A percentile compares a stretch with the other conserved stretches of the same genome.
Evolutionary conservation across 2,797 vertebrate genomes (phyloP).

Genomic region (Eulemur rubriventer): DNA sequence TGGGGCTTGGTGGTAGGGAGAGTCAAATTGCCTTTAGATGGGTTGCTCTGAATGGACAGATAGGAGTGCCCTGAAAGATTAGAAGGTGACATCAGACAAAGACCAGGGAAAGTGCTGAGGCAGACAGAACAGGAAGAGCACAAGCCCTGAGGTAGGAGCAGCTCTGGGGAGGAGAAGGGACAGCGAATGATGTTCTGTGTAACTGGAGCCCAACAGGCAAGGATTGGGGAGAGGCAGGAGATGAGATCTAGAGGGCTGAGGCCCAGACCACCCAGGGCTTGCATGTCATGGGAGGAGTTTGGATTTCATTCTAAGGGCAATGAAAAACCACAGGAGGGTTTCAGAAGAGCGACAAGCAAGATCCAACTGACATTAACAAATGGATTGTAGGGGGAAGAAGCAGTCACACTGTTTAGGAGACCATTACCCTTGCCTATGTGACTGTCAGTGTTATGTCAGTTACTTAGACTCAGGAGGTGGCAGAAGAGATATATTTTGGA

Average conservation of each 20-base stretch:
- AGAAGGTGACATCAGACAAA: neutral
- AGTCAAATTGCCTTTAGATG: neutral
- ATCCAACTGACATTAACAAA: neutral
- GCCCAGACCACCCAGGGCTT: neutral
- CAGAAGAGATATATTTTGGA: slow-evolving; percentile 1
- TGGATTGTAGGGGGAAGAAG: neutral
- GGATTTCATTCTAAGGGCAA: slow-evolving; percentile 17
- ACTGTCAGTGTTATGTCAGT: neutral
- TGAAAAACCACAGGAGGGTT: neutral
- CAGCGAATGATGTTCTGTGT: neutral
- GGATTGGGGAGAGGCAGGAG: neutral
- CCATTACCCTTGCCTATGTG: neutral
- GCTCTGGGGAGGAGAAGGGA: neutral
- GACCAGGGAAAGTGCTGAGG: neutral
- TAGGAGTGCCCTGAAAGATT: neutral
- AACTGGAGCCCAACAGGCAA: neutral
- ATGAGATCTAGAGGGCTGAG: neutral
- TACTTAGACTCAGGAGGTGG: neutral
- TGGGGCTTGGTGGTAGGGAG: neutral
- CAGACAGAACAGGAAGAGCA: neutral
- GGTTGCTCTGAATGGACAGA: neutral
- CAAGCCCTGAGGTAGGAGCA: neutral
- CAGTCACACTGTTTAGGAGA: neutral
- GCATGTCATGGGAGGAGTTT: neutral
- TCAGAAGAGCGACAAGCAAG: neutral